Evolutionary conservation across 2,113 vertebrate genomes (phyloP).

Genomic region (Acrocephalus arundinaceus): DNA sequence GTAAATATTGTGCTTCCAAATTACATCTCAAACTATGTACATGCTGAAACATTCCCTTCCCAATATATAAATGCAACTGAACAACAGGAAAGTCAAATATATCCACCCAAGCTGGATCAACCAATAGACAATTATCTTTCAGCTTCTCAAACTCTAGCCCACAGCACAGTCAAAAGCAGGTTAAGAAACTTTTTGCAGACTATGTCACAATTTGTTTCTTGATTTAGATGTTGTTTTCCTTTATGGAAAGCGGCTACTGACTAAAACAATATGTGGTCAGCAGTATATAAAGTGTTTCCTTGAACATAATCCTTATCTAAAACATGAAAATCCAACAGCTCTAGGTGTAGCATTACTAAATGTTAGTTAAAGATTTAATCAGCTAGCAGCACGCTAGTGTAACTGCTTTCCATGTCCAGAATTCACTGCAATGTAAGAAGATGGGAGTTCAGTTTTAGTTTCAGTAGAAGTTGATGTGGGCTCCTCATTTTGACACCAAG

Average conservation of each 20-base stretch:
- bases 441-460: not conserved
- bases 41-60: not conserved
- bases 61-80: not conserved
- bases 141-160: not conserved
- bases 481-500: not conserved
- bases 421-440: not conserved
- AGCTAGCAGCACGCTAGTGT: fast-evolving
- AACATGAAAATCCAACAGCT: not conserved
- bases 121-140: not conserved
- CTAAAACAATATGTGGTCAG: fast-evolving
- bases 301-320: not conserved
- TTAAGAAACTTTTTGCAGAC: not conserved
- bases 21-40: not conserved
- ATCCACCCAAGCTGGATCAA: not conserved
- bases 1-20: not conserved
- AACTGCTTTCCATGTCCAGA: not conserved
- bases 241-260: not conserved
- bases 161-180: not conserved
- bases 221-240: not conserved
- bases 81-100: not conserved
- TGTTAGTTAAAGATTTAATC: not conserved
- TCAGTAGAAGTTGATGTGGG: not conserved
- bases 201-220: not conserved
- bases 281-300: not conserved
- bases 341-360: not conserved